phyloP scores from a whole-genome alignment of 2,797 vertebrate genomes.

The Onychomys arenicola region DNA sequence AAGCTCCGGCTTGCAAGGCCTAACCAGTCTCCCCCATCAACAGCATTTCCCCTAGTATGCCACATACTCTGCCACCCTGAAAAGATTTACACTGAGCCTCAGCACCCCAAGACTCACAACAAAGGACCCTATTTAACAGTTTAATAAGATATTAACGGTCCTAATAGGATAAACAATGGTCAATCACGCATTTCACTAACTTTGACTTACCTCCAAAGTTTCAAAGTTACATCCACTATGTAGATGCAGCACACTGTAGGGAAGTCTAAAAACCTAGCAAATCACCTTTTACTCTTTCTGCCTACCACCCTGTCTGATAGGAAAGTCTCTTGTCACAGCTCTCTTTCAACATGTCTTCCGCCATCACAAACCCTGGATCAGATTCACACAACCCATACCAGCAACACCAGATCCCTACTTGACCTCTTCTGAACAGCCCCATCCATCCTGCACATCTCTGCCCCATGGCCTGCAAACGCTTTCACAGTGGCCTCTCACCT shows the following conservation, averaged over 20 bases:
- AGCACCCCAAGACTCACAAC: background rate
- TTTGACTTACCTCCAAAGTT: background rate
- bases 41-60: background rate
- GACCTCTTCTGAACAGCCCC: background rate
- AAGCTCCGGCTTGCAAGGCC: background rate
- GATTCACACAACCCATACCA: background rate
- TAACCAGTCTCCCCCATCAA: background rate
- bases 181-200: background rate
- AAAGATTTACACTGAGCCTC: background rate
- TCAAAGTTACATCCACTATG: background rate
- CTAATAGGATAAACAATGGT: background rate
- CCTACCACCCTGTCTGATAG: background rate
- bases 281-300: background rate
- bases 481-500: background rate
- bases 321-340: background rate
- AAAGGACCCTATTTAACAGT: background rate
- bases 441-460: background rate
- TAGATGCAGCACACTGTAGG: background rate
- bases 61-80: background rate
- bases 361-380: background rate
- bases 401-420: background rate
- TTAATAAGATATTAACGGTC: background rate
- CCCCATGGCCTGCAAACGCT: background rate
- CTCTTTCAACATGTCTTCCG: background rate
- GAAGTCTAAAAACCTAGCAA: background rate